phyloP scores from a whole-genome alignment of 2,888 invertebrate species.

The Mellilla xanthometata region DNA sequence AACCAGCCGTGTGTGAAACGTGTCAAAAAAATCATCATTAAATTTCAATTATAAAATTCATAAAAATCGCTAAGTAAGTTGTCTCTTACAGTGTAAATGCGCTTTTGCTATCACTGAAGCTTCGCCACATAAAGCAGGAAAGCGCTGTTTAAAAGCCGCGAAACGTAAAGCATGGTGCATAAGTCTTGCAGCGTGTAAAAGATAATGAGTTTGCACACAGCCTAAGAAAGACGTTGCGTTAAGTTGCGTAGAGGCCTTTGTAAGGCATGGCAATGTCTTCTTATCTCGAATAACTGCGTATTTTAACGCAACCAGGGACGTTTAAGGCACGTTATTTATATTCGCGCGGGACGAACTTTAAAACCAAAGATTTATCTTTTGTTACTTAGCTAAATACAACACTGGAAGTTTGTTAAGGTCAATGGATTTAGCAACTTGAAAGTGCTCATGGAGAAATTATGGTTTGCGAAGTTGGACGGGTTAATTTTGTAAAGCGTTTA shows the following conservation, averaged over 20 bases:
- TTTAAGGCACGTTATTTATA: conserved; percentile 68
- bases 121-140: conserved; percentile 40
- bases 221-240: conserved; percentile 69
- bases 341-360: conserved; percentile 55
- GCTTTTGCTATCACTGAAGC: conserved; percentile 8
- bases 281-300: conserved; percentile 58
- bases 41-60: no score
- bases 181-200: conserved; percentile 72
- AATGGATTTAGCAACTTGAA: conserved; percentile 45
- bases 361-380: conserved; percentile 68
- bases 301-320: conserved; percentile 63
- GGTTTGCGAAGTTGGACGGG: conserved; percentile 4
- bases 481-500: conserved; percentile 43
- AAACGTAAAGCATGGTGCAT: conserved; percentile 70
- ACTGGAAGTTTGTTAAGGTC: conserved; percentile 57
- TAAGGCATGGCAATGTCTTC: conserved; percentile 55
- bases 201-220: conserved; percentile 72
- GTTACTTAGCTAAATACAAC: conserved; percentile 48
- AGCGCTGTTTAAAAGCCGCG: conserved; percentile 71
- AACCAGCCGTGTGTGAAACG: no score
- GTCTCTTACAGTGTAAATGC: not conserved
- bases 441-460: conserved; percentile 49
- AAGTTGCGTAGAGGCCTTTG: conserved; percentile 39
- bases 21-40: no score
- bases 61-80: not conserved